phyloP scores from a whole-genome alignment of 2,113 vertebrate species.

The Hypomesus transpacificus region DNA sequence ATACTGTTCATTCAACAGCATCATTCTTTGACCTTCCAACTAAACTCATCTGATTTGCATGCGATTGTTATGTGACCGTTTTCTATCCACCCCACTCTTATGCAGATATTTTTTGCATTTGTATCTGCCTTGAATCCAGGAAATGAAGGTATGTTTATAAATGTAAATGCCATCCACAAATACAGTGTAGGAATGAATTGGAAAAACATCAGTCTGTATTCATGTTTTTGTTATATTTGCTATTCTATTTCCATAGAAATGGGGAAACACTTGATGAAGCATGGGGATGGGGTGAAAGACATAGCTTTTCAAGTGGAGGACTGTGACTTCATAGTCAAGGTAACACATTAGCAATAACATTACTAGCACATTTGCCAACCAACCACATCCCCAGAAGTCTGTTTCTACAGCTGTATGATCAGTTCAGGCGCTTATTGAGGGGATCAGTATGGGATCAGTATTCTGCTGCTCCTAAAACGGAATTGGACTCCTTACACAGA shows the following conservation, averaged over 20 bases:
- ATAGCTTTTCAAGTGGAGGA: slow-evolving; percentile 80
- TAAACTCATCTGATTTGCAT: no score
- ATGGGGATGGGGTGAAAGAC: slow-evolving; percentile 78
- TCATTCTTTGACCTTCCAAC: no score
- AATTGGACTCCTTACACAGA: slow-evolving; percentile 53
- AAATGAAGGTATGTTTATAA: slow-evolving; percentile 64
- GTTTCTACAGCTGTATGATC: background rate
- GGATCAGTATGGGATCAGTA: background rate
- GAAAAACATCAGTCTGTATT: background rate
- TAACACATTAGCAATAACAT: slow-evolving; percentile 32
- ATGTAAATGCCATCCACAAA: background rate
- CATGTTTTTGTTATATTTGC: background rate
- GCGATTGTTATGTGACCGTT: no score
- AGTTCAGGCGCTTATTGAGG: background rate
- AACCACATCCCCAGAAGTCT: no score
- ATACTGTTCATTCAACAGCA: no score
- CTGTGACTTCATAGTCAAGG: slow-evolving; percentile 77
- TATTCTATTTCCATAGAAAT: slow-evolving; percentile 60
- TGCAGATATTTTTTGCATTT: slow-evolving; percentile 75
- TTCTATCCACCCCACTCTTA: slow-evolving; percentile 4
- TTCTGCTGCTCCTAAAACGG: background rate
- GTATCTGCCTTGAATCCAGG: slow-evolving; percentile 75
- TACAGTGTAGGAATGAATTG: background rate
- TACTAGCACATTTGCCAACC: background rate
- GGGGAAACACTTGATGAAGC: slow-evolving; percentile 71